Conservation (phyloP, 1,140 invertebrate genomes). For the Diplogasteroides magnus region DNA sequence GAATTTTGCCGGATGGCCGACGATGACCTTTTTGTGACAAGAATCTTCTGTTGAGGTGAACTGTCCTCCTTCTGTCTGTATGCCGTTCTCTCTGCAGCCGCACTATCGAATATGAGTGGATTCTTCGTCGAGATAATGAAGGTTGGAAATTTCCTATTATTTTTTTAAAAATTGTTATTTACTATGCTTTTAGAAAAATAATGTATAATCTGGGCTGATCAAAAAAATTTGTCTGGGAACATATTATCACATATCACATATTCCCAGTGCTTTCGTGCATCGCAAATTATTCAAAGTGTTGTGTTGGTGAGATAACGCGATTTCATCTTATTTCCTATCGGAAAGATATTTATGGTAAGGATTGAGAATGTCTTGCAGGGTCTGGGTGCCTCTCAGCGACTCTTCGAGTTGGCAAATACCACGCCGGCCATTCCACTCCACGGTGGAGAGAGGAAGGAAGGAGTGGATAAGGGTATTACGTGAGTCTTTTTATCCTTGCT, state of each 20-base stretch:
- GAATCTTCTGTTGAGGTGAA: no score
- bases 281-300: no score
- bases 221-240: no score
- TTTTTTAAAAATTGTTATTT: slow-evolving; percentile 3
- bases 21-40: slow-evolving; percentile 7
- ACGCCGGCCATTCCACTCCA: slow-evolving; percentile 66
- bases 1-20: neutral
- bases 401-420: slow-evolving; percentile 83
- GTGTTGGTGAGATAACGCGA: no score
- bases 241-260: no score
- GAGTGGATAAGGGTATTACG: slow-evolving; percentile 61
- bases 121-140: slow-evolving; percentile 90
- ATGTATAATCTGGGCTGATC: no score
- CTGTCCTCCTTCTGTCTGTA: slow-evolving; percentile 52
- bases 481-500: neutral
- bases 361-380: no score
- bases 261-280: no score
- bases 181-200: no score
- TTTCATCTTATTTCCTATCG: no score
- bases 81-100: slow-evolving; percentile 43
- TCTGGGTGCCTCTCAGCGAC: slow-evolving; percentile 76
- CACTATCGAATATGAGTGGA: slow-evolving; percentile 64
- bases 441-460: slow-evolving; percentile 57
- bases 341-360: no score
- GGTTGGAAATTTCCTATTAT: slow-evolving; percentile 19